A percentile compares a stretch with the other conserved stretches of the same genome.
Evolutionary conservation across 1,140 invertebrate species (phyloP).

Genomic region (Bombus pyrosoma): DNA sequence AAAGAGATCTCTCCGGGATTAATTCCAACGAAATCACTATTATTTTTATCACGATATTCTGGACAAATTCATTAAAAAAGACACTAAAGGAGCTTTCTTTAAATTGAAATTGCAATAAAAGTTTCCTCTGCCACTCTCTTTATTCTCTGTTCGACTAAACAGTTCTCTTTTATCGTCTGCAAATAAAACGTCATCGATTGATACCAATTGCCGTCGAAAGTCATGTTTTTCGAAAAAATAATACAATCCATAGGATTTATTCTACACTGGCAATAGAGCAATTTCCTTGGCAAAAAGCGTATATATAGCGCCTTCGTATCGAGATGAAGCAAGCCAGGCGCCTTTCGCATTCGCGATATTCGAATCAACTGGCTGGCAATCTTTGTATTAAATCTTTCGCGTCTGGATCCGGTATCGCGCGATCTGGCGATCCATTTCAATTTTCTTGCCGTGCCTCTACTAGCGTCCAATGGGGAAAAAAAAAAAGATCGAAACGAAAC

Average conservation of each 20-base stretch:
- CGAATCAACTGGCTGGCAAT: background rate
- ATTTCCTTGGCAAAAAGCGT: background rate
- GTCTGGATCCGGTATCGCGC: background rate
- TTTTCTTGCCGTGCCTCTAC: conserved; percentile 25
- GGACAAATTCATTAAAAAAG: background rate
- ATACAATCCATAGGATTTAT: background rate
- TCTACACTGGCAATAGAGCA: background rate
- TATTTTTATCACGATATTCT: background rate
- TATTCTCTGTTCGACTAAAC: background rate
- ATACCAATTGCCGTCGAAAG: background rate
- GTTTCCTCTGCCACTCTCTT: no score
- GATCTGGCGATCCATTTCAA: conserved; percentile 27
- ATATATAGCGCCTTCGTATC: background rate
- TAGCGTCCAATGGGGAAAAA: background rate
- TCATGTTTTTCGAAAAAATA: background rate
- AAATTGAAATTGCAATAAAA: background rate
- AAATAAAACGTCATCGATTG: background rate
- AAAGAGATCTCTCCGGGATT: no score
- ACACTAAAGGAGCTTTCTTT: background rate
- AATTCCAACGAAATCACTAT: no score
- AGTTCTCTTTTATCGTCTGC: background rate
- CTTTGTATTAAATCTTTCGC: conserved; percentile 22
- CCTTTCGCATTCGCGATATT: conserved; percentile 9
- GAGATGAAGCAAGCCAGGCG: no score
- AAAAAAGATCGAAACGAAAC: conserved; percentile 13